A percentile compares a stretch with the other conserved stretches of the same genome.
Conservation (phyloP, 2,888 invertebrate species). For the Melanargia galathea region DNA sequence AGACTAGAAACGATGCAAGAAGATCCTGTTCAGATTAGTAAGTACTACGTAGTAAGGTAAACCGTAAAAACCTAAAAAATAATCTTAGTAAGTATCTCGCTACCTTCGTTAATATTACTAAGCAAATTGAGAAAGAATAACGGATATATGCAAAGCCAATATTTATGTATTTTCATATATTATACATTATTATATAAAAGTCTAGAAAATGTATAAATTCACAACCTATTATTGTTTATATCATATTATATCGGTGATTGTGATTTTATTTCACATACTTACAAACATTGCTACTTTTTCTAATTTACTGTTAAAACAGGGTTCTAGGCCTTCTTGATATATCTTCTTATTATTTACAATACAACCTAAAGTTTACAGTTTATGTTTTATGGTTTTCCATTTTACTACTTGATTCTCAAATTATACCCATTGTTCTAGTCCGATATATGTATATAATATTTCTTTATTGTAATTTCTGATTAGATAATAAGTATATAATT, state of each 20-base stretch:
- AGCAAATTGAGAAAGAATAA: constrained; percentile 43
- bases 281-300: constrained; percentile 39
- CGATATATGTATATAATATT: no score
- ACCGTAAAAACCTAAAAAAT: no score
- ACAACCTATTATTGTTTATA: constrained; percentile 81
- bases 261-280: constrained; percentile 48
- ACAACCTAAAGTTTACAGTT: constrained; percentile 1
- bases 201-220: constrained; percentile 82
- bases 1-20: no score
- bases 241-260: constrained; percentile 61
- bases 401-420: not conserved
- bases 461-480: no score
- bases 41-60: no score
- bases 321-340: constrained; percentile 57
- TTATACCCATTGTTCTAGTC: no score
- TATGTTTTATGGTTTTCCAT: not conserved
- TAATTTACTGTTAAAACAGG: constrained; percentile 35
- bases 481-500: no score
- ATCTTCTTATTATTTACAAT: constrained; percentile 33
- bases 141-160: constrained; percentile 31
- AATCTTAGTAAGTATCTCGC: no score
- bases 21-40: no score
- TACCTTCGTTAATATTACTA: no score
- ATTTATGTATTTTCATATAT: constrained; percentile 44
- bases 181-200: constrained; percentile 68